phyloP scores from a whole-genome alignment of 2,888 invertebrate genomes.

The Camponotus fellah region DNA sequence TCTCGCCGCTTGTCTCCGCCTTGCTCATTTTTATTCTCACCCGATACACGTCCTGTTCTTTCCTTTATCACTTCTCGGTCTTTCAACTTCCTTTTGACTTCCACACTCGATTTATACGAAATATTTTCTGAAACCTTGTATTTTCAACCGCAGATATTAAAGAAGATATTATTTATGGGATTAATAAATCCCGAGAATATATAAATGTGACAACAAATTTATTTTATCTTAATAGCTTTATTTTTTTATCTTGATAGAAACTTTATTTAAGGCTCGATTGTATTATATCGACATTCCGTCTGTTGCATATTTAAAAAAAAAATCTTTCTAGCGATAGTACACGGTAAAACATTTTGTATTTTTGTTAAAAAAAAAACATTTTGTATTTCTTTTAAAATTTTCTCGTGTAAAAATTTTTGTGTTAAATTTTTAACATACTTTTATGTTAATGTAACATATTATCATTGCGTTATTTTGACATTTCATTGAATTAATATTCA shows the following conservation, averaged over 20 bases:
- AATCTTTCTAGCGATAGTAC: not conserved
- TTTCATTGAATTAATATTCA: too few relatives aligned
- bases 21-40: slow-evolving; percentile 40
- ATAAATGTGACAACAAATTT: not conserved
- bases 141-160: not conserved
- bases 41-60: not conserved
- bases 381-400: too few relatives aligned
- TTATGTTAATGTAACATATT: too few relatives aligned
- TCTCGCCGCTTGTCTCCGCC: slow-evolving; percentile 10
- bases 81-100: slow-evolving; percentile 12
- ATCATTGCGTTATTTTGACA: too few relatives aligned
- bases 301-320: not conserved
- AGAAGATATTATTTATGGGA: not conserved
- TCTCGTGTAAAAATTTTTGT: too few relatives aligned
- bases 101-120: not conserved
- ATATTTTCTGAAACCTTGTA: not conserved
- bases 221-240: not conserved
- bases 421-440: too few relatives aligned
- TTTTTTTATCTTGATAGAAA: slow-evolving; percentile 5
- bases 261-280: not conserved
- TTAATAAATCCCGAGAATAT: not conserved
- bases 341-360: too few relatives aligned
- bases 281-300: not conserved
- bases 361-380: too few relatives aligned
- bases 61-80: slow-evolving; percentile 10